Percentiles rank a stretch among this genome's conserved stretches.
Conservation (phyloP, 2,797 vertebrate species). For the Oryzias sinensis region DNA sequence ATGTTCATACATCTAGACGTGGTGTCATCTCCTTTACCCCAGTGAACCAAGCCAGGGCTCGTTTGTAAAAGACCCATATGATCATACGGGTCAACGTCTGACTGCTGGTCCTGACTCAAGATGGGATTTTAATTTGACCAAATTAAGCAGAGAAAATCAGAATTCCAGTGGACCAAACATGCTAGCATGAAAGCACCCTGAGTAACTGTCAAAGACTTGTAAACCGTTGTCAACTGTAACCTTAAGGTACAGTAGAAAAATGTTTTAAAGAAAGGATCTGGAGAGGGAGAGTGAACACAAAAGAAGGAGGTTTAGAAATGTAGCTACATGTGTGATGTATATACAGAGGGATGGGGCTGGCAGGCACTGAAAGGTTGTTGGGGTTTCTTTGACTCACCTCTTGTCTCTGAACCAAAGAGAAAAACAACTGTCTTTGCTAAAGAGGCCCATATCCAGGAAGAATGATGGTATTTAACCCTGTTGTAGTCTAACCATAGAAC, state of each 20-base stretch:
- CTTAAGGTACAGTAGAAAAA: constrained; percentile 15
- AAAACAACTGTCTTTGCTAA: neutral
- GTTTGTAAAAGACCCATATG: too few relatives aligned
- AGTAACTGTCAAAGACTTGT: neutral
- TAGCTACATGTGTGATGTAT: constrained; percentile 12
- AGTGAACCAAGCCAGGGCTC: too few relatives aligned
- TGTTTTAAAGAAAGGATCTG: neutral
- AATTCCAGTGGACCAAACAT: too few relatives aligned
- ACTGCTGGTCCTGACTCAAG: too few relatives aligned
- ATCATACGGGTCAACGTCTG: too few relatives aligned
- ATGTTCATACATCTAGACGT: too few relatives aligned
- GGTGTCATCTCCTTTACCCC: too few relatives aligned
- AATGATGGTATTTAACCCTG: constrained; percentile 4
- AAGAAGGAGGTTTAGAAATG: neutral
- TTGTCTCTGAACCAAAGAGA: constrained; percentile 11
- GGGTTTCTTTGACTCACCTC: constrained; percentile 16
- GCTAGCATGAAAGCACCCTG: too few relatives aligned
- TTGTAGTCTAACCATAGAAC: constrained; percentile 19
- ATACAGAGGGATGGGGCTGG: constrained; percentile 5
- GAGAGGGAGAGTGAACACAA: constrained; percentile 7
- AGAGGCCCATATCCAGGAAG: constrained; percentile 8
- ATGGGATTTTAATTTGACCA: too few relatives aligned
- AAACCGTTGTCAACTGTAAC: neutral
- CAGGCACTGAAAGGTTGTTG: constrained; percentile 6
- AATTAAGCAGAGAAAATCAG: too few relatives aligned